Evolutionary conservation across 2,797 vertebrate genomes (phyloP), one percentile per base, ranked within the genome.

Genomic region (Helicolenus hilgendorfi): DNA sequence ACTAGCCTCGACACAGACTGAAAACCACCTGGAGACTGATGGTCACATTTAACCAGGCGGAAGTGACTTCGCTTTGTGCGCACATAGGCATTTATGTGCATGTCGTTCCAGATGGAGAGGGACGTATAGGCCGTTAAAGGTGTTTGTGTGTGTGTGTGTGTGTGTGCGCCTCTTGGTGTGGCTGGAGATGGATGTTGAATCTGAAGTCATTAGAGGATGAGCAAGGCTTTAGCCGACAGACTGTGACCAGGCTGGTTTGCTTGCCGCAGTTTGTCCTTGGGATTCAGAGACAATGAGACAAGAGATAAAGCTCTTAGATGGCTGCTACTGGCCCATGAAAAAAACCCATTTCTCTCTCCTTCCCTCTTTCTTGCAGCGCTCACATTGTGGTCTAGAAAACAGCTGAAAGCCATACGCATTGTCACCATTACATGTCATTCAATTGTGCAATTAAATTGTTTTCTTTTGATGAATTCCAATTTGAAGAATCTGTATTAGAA

Each of bases 261-360:
- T 45, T 62, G 79, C 75, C 71, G 83, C 70, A 60, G 77, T 87
- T 73, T 88, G 93, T 91, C 93, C 92, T 95, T 95, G 89, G 70
- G 71, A 79, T 80, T 72, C 64, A 26, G 53, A 87, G 64, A 91
- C 73, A 64, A 85, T 74, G 83, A 87, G 65, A 84, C 33, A 14
- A 79, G 80, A 84, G 85, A 91, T 69, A 70, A 88, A 90, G 75
- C 36, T 78, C 77, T 77, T 68, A 68, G 67, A 73, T 33, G 3
- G 35, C 69, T 72, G 60, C 15, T 70, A 74, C 79, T 69, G 63
- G 75, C 41, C 33, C 31, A 74, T 7, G 10, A 7, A 72, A 20
- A 20, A 70, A 82, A 71, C 8, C 4, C 18, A 41, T 56, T 69
- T 77, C 20, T 70, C 36, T 60, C 60, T 56, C 14, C 24, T 45